Conservation (phyloP, 2,797 vertebrate genomes). For the Tauraco hartlaubi region DNA sequence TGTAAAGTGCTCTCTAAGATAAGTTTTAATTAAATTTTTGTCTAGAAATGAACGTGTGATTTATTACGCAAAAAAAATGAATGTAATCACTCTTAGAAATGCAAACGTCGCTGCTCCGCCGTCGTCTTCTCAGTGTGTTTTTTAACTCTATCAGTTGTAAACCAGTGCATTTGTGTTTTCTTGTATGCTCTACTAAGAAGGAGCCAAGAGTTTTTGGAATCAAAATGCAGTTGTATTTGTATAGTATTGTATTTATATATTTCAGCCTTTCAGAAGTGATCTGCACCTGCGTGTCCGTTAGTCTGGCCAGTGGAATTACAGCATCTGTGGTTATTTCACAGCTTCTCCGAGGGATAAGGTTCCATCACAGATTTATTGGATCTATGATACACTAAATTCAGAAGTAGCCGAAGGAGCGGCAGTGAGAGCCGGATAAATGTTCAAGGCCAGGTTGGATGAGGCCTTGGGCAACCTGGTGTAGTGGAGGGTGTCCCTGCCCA, state of each 20-base stretch:
- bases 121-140: background rate
- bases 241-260: no score
- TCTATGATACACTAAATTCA: background rate
- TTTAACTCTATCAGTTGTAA: background rate
- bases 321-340: background rate
- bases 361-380: fast-evolving
- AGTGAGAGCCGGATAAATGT: no score
- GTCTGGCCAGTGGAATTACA: background rate
- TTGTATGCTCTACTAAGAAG: background rate
- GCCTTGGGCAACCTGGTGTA: no score
- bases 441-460: no score
- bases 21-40: slow-evolving; percentile 76
- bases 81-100: slow-evolving; percentile 35
- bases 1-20: slow-evolving; percentile 58
- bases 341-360: background rate
- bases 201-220: background rate
- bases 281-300: background rate
- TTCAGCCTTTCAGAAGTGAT: background rate
- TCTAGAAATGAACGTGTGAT: slow-evolving; percentile 7
- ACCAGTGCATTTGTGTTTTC: background rate
- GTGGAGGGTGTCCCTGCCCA: no score
- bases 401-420: background rate
- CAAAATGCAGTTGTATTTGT: background rate
- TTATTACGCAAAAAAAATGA: slow-evolving; percentile 41
- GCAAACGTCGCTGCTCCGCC: background rate